Evolutionary conservation across 2,113 vertebrate genomes (phyloP), one percentile per base, ranked within the genome.

Genomic region (Nycticorax nycticorax): DNA sequence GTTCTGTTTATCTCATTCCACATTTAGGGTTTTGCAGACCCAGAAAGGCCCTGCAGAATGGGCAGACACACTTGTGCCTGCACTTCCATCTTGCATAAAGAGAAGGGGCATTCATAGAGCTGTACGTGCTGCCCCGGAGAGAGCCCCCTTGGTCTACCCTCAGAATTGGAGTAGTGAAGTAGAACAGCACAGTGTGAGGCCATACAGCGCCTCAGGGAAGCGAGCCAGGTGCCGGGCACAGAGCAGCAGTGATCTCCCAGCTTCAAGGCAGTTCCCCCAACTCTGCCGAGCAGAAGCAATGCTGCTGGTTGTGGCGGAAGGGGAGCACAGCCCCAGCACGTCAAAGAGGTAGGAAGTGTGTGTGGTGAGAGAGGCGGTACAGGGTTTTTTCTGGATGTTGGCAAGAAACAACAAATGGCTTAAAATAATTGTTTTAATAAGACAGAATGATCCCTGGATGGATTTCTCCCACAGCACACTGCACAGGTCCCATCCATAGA

Each of bases 361-460:
- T 27, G 14, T 14, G 13, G 50, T 1, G 1, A 64, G 59, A 53
- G 32, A 47, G 22, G 55, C 0, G 3, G 4, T 30, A 50, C 50
- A 39, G 50, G 48, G 83, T 7, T 68, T 35, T 24, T 76, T 59
- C 24, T 59, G 53, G 20, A 30, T 50, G 30, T 67, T 53, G 13
- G 43, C 43, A 50, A 68, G 35, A 43, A 43, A 57, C 8, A n/a
- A 57, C 21, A 57, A 57, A n/a, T 14, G 33, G 20, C 32, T 57
- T 23, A n/a, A 57, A 57, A n/a, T 10, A 48, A 10, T 16, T 32
- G 39, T 56, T 89, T 50, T 66, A 50, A 12, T 41, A 47, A 39
- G 30, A 48, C 26, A 48, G 41, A n/a, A 35, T 43, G 57, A 39
- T 28, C 28, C 22, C 6, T 27, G 12, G 33, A 26, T 59, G 52